Conservation (phyloP, 2,888 invertebrate species). For the Drosophila antonietae region DNA sequence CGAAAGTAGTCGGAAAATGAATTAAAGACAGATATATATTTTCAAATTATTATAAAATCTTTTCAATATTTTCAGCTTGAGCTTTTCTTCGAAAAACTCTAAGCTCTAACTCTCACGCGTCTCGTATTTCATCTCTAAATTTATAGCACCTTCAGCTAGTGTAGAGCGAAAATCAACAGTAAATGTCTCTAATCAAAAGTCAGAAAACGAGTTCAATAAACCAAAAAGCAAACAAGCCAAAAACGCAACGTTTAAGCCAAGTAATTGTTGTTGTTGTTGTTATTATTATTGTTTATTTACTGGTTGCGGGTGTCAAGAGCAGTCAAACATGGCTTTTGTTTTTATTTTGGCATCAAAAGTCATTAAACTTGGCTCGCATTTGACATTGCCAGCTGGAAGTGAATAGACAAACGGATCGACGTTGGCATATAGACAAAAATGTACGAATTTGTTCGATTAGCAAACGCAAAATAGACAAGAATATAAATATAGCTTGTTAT, state of each 20-base stretch:
- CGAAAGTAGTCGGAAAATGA: too few species aligned
- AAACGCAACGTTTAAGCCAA: constrained; percentile 42
- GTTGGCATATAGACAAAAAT: constrained; percentile 30
- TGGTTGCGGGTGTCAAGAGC: constrained; percentile 71
- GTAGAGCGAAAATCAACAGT: constrained; percentile 34
- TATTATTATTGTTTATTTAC: constrained; percentile 5
- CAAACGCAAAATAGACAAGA: constrained; percentile 33
- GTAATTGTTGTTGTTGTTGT: constrained; percentile 43
- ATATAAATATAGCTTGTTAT: constrained; percentile 1
- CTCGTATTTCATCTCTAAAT: not conserved
- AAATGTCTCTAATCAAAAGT: constrained; percentile 65
- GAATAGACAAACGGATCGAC: constrained; percentile 34
- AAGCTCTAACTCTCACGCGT: not conserved
- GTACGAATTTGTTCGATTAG: constrained; percentile 48
- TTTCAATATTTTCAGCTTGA: not conserved
- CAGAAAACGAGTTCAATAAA: constrained; percentile 72
- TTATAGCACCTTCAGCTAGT: not conserved
- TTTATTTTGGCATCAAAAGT: constrained; percentile 57
- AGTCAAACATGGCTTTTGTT: constrained; percentile 47
- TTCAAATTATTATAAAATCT: too few species aligned
- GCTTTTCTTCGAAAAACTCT: not conserved
- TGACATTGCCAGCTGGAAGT: constrained; percentile 69
- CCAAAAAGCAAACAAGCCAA: constrained; percentile 56
- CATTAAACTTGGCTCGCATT: constrained; percentile 74
- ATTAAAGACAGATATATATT: too few species aligned